These are phyloP conservation scores for Silvanus unidentatus DNA, from an alignment of 2,888 invertebrate species.

Conservation along the genomic window DNA sequence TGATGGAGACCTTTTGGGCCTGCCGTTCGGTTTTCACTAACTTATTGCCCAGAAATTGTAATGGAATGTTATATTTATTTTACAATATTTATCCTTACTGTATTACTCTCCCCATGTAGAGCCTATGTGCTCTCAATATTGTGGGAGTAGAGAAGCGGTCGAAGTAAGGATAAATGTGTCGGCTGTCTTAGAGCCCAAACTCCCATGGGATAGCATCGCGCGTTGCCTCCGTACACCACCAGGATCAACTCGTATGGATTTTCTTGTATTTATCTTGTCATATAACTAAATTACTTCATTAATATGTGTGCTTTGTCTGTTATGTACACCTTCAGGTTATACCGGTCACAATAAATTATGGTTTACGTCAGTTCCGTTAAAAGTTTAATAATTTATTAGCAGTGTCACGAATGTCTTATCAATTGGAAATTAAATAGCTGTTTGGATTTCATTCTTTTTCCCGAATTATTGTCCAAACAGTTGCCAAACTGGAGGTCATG, in stretches of 20 bases:
- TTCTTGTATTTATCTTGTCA: constrained; percentile 47
- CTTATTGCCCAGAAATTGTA: background rate
- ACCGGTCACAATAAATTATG: too few species aligned
- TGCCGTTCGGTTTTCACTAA: background rate
- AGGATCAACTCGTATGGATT: constrained; percentile 43
- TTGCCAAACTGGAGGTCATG: too few species aligned
- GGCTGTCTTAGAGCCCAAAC: constrained; percentile 40
- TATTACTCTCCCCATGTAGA: background rate
- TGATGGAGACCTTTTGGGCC: constrained; percentile 39
- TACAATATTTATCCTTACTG: background rate
- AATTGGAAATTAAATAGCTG: too few species aligned
- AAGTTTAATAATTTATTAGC: too few species aligned
- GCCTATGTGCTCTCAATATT: background rate
- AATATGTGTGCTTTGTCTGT: constrained; percentile 13
- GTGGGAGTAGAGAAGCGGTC: constrained; percentile 9
- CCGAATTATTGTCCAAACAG: too few species aligned
- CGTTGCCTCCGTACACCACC: constrained; percentile 26
- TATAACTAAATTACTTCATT: constrained; percentile 44
- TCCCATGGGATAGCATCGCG: constrained; percentile 30
- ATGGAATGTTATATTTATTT: too few species aligned
- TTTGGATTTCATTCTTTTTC: too few species aligned
- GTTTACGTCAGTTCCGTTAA: too few species aligned
- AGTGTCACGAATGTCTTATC: too few species aligned
- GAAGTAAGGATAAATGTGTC: constrained; percentile 39
- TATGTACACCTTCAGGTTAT: too few species aligned